Evolutionary conservation across 2,888 invertebrate species (phyloP).

Genomic region (Hanleya hanleyi): DNA sequence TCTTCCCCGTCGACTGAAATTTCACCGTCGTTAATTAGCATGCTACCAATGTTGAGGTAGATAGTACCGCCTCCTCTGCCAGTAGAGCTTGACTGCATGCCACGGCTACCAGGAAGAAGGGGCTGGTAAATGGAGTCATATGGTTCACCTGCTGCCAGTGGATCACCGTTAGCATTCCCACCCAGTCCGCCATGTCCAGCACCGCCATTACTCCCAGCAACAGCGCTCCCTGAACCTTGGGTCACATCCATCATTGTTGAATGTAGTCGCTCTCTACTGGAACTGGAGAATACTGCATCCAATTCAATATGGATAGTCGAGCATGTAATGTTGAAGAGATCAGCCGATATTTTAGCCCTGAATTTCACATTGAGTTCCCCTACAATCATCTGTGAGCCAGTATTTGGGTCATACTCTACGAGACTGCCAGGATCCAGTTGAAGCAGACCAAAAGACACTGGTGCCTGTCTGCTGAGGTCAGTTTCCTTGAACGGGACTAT

Average conservation of each 20-base stretch:
- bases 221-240: slow-evolving; percentile 24
- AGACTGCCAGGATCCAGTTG: slow-evolving; percentile 56
- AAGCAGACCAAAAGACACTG: slow-evolving; percentile 50
- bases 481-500: slow-evolving; percentile 49
- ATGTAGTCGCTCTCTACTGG: slow-evolving; percentile 37
- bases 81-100: slow-evolving; percentile 32
- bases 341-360: slow-evolving; percentile 44
- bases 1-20: slow-evolving; percentile 49
- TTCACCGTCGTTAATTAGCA: slow-evolving; percentile 52
- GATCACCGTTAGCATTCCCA: slow-evolving; percentile 41
- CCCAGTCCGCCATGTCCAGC: slow-evolving; percentile 55
- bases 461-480: slow-evolving; percentile 26
- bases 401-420: slow-evolving; percentile 48
- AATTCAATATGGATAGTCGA: slow-evolving; percentile 48
- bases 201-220: slow-evolving; percentile 38
- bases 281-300: slow-evolving; percentile 47
- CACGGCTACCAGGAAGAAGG: slow-evolving; percentile 44
- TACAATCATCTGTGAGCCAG: slow-evolving; percentile 51
- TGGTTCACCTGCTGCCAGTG: slow-evolving; percentile 38
- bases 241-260: slow-evolving; percentile 45
- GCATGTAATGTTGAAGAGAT: slow-evolving; percentile 49
- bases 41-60: slow-evolving; percentile 43
- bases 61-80: slow-evolving; percentile 56
- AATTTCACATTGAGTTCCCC: slow-evolving; percentile 50
- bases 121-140: slow-evolving; percentile 58